These are phyloP conservation scores for Agrypnia vestita DNA, from an alignment of 1,140 invertebrate species.

Conservation along the genomic window DNA sequence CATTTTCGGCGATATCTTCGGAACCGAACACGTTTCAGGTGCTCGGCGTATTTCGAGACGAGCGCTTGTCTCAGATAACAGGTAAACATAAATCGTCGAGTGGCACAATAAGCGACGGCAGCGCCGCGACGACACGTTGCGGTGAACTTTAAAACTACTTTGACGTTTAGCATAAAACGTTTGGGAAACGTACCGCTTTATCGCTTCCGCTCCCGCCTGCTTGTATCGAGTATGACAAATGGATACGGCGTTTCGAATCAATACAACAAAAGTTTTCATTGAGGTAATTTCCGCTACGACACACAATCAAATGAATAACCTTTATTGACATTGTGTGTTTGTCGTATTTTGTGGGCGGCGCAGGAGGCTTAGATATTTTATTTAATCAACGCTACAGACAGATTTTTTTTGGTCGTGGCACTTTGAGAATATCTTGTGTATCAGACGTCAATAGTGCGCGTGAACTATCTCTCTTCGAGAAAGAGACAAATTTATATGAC, in stretches of 20 bases:
- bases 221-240: conserved; percentile 22
- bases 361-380: no score
- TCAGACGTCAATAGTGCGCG: no score
- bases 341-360: no score
- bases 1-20: no score
- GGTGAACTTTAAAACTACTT: conserved; percentile 55
- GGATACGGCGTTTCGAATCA: conserved; percentile 9
- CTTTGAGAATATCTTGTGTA: no score
- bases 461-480: no score
- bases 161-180: conserved; percentile 47
- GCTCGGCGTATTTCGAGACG: neutral
- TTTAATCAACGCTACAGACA: no score
- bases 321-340: neutral
- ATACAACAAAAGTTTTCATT: conserved; percentile 21
- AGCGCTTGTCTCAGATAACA: neutral
- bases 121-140: conserved; percentile 51
- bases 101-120: conserved; percentile 25
- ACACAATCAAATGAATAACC: conserved; percentile 22
- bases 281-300: conserved; percentile 1
- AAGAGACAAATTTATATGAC: no score
- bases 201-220: neutral
- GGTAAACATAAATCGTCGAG: conserved; percentile 25
- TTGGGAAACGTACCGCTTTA: neutral
- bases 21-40: no score
- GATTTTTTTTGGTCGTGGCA: no score